Evolutionary conservation across 2,797 vertebrate genomes (phyloP).

Genomic region (Mus caroli): DNA sequence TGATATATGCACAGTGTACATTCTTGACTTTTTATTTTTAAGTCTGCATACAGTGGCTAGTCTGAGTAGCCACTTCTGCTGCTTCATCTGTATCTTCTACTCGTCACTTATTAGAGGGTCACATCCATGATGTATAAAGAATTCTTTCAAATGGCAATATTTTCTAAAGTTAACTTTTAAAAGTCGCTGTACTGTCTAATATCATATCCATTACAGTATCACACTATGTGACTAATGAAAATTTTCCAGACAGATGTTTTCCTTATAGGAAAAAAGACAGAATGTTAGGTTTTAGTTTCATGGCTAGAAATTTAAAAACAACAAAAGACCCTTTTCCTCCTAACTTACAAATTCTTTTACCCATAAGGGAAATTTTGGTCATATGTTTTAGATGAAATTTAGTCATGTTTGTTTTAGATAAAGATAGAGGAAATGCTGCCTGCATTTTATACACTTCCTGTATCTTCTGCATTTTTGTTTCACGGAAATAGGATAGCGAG

Average conservation of each 20-base stretch:
- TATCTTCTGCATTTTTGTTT: constrained; percentile 48
- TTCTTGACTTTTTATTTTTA: constrained; percentile 59
- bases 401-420: constrained; percentile 45
- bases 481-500: constrained; percentile 39
- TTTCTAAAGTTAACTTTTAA: constrained; percentile 46
- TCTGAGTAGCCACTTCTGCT: constrained; percentile 45
- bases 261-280: constrained; percentile 32
- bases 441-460: constrained; percentile 28
- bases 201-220: constrained; percentile 23
- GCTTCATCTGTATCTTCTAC: constrained; percentile 37
- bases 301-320: constrained; percentile 61
- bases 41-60: constrained; percentile 39
- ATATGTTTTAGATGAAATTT: not conserved
- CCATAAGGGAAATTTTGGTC: not conserved
- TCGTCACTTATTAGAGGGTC: not conserved
- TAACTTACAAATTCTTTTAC: constrained; percentile 36
- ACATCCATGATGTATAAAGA: constrained; percentile 44
- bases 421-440: constrained; percentile 2
- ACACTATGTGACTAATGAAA: constrained; percentile 42
- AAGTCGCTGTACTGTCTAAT: constrained; percentile 47
- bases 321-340: not conserved
- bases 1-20: constrained; percentile 43
- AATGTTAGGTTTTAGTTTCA: constrained; percentile 38
- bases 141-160: constrained; percentile 41
- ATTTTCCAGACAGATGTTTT: constrained; percentile 48